Base-by-base conservation (phyloP, 1,140 invertebrate species). In the Brachionus plicatilis region DNA sequence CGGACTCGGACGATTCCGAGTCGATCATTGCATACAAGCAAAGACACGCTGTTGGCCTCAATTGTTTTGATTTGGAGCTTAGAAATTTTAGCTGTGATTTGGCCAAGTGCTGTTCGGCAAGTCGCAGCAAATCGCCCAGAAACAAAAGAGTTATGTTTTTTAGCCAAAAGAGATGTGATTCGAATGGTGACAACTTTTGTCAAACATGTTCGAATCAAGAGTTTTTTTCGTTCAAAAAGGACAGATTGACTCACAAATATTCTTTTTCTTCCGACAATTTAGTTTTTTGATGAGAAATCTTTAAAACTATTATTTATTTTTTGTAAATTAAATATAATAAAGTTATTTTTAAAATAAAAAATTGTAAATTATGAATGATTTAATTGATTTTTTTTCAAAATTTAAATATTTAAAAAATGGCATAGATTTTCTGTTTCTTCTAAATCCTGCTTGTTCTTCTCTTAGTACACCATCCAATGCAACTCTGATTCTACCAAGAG, bases 181-280 rank as follows among this genome's bases (percentile, higher is more conserved):
- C n/a, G 41, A 41, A 14, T 9, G 29, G 8, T n/a, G 41, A 72
- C n/a, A 43, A 72, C 20, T 41, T 72, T 41, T 72, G 41, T 45
- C 24, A 4, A 20, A 68, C 33, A 33, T 33, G 68, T 45, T 72
- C 33, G 9, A 72, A 72, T 72, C 68, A 43, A 41, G 68, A 72
- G 12, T 72, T 41, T 72, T 41, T 72, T 41, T 72, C 68, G 41
- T 43, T 37, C 17, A 37, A 20, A 41, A 11, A n/a, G 43, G 37
- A 72, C 41, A 43, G 17, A 72, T 9, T 72, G 17, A 17, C 33
- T 43, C 29, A 72, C 33, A 72, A 72, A 72, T 72, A 45, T 72
- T 72, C 68, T 41, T 72, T 41, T 72, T 72, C 68, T 72, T 72
- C 68, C 68, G 68, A 72, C 47, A 72, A 72, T 72, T 72, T 72